Conservation (phyloP, 2,797 vertebrate species). For the Thunnus albacares region DNA sequence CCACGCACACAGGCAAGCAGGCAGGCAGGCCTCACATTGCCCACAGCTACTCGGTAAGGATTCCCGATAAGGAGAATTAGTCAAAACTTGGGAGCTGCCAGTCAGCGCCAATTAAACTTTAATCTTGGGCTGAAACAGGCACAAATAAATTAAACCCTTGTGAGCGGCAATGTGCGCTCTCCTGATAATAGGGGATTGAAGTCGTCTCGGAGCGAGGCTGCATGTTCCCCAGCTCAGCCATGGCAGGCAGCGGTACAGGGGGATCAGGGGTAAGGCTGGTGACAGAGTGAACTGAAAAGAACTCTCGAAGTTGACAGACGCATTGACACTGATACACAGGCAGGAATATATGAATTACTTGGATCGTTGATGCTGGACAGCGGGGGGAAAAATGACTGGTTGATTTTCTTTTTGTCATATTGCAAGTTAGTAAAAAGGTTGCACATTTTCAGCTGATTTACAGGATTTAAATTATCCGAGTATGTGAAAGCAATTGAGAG, state of each 20-base stretch:
- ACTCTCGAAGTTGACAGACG: conserved; percentile 75
- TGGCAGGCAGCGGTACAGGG: conserved; percentile 76
- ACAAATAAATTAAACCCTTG: conserved; percentile 92
- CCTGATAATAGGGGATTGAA: conserved; percentile 90
- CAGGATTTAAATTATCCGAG: background rate
- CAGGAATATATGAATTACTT: conserved; percentile 22
- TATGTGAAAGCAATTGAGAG: background rate
- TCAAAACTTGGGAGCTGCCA: conserved; percentile 92
- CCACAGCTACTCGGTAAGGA: conserved; percentile 90
- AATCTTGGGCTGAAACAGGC: conserved; percentile 92
- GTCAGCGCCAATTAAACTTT: conserved; percentile 92
- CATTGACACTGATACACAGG: conserved; percentile 26
- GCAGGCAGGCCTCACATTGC: conserved; percentile 87
- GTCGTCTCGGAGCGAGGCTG: conserved; percentile 86
- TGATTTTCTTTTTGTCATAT: conserved; percentile 5
- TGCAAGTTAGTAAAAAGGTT: background rate
- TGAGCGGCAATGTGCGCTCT: conserved; percentile 89
- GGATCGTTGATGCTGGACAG: conserved; percentile 43
- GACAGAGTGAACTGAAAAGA: conserved; percentile 74
- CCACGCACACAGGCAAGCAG: conserved; percentile 61
- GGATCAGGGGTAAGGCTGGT: conserved; percentile 68
- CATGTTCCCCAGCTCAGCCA: conserved; percentile 75
- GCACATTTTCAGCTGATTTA: conserved; percentile 18
- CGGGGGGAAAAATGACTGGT: background rate
- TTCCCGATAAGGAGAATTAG: conserved; percentile 91